phyloP scores from a whole-genome alignment of 1,140 invertebrate species.

The Ceratoteleas bidentatus region DNA sequence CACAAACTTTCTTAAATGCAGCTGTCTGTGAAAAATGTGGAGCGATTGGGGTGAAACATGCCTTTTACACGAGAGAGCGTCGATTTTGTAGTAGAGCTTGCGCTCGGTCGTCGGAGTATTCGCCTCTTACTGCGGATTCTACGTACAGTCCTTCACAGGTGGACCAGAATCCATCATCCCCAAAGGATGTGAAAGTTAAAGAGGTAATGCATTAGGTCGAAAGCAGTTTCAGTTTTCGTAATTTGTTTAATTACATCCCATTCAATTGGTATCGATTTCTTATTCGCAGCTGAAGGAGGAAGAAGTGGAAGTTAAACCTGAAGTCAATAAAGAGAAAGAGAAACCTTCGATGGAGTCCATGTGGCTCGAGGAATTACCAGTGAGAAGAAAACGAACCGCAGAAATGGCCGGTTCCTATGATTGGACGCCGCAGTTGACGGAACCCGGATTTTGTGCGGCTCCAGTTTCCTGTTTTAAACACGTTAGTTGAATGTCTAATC shows the following conservation, averaged over 20 bases:
- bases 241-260: no score
- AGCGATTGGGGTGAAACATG: conserved; percentile 93
- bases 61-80: conserved; percentile 93
- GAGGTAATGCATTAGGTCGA: conserved; percentile 46
- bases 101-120: conserved; percentile 82
- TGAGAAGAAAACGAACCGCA: conserved; percentile 81
- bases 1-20: no score
- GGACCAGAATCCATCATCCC: conserved; percentile 69
- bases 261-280: no score
- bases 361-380: conserved; percentile 78
- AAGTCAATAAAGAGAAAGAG: conserved; percentile 68
- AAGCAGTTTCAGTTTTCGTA: no score
- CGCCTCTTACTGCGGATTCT: conserved; percentile 75
- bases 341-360: conserved; percentile 70
- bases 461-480: conserved; percentile 95
- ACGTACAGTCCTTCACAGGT: conserved; percentile 78
- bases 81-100: conserved; percentile 90
- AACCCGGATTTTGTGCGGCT: conserved; percentile 90
- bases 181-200: conserved; percentile 65
- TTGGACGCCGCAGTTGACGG: conserved; percentile 90
- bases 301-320: conserved; percentile 29
- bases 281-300: conserved; percentile 18
- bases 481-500: no score
- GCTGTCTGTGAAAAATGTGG: conserved; percentile 95
- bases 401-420: conserved; percentile 89